Evolutionary conservation across 64 coral and sea anemone species (phyloP).

Genomic region (Astreopora myriophthalma): DNA sequence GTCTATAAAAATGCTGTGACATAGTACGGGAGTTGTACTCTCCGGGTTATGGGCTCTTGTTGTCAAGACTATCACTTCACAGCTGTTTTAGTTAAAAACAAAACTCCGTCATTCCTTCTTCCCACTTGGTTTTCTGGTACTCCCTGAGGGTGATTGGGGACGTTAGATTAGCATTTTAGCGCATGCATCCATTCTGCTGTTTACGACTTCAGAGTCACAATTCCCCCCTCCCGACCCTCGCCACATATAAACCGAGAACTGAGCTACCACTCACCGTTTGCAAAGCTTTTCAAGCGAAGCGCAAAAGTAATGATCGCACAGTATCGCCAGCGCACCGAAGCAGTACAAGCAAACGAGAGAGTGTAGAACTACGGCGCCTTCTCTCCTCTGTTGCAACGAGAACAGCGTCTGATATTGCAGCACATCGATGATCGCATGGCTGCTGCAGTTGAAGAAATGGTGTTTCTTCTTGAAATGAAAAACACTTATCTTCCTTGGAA

Average conservation of each 20-base stretch:
- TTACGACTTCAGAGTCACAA: too few relatives aligned
- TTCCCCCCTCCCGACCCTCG: not conserved
- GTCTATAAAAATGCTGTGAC: too few relatives aligned
- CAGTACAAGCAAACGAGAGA: constrained; percentile 85
- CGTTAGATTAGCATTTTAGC: too few relatives aligned
- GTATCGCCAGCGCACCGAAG: constrained; percentile 79
- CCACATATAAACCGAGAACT: not conserved
- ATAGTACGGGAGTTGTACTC: too few relatives aligned
- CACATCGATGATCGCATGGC: constrained; percentile 79
- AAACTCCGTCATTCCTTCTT: too few relatives aligned
- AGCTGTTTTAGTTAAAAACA: too few relatives aligned
- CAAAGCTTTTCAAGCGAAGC: constrained; percentile 96
- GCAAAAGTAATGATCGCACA: constrained; percentile 98
- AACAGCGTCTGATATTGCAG: constrained; percentile 94
- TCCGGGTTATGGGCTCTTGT: too few relatives aligned
- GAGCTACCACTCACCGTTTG: constrained; percentile 62
- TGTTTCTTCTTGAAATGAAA: constrained; percentile 50
- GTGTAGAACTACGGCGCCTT: constrained; percentile 88
- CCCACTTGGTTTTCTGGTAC: too few relatives aligned
- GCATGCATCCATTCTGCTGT: too few relatives aligned
- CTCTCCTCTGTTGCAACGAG: constrained; percentile 77
- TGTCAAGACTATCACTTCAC: too few relatives aligned
- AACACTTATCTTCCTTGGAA: constrained; percentile 65
- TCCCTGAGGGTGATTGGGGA: too few relatives aligned
- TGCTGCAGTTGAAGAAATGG: constrained; percentile 80